A percentile compares a stretch with the other conserved stretches of the same genome.
phyloP scores from a whole-genome alignment of 2,888 invertebrate genomes.

The Torymus auratus region DNA sequence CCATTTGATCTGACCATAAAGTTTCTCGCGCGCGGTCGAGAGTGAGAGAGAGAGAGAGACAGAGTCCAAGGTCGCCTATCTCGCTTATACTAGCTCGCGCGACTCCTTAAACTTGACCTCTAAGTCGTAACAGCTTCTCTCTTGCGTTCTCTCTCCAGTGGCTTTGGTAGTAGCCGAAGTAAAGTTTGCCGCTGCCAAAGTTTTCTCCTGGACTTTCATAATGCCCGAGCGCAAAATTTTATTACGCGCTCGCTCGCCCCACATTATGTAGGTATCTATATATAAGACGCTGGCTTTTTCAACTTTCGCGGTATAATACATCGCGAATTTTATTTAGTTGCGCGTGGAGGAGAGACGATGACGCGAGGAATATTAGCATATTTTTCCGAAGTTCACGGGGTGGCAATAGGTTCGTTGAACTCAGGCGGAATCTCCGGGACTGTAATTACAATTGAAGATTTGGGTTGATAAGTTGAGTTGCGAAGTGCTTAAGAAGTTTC shows the following conservation, averaged over 20 bases:
- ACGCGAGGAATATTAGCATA: constrained; percentile 25
- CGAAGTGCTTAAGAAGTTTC: too few species aligned
- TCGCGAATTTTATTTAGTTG: constrained; percentile 31
- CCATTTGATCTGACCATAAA: constrained; percentile 67
- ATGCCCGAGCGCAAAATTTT: constrained; percentile 54
- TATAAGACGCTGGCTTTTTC: constrained; percentile 4
- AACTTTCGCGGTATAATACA: constrained; percentile 40
- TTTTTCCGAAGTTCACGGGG: neutral
- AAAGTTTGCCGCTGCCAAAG: constrained; percentile 53
- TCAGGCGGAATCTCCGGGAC: neutral
- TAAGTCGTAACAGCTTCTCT: constrained; percentile 44
- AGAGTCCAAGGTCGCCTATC: constrained; percentile 65
- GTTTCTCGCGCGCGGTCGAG: constrained; percentile 62
- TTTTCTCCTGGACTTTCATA: constrained; percentile 61
- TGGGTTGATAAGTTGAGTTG: neutral
- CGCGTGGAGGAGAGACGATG: neutral
- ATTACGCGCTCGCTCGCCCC: constrained; percentile 24
- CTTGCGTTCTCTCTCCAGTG: neutral
- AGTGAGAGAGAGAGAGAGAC: constrained; percentile 9
- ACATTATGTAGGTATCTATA: constrained; percentile 11
- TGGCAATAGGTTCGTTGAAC: neutral
- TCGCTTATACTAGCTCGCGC: constrained; percentile 46
- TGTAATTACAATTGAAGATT: constrained; percentile 8
- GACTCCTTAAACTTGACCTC: constrained; percentile 73
- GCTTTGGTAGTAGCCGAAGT: constrained; percentile 30